These are phyloP conservation scores for Pholis gunnellus DNA, from an alignment of 2,113 vertebrate species.

Conservation along the genomic window DNA sequence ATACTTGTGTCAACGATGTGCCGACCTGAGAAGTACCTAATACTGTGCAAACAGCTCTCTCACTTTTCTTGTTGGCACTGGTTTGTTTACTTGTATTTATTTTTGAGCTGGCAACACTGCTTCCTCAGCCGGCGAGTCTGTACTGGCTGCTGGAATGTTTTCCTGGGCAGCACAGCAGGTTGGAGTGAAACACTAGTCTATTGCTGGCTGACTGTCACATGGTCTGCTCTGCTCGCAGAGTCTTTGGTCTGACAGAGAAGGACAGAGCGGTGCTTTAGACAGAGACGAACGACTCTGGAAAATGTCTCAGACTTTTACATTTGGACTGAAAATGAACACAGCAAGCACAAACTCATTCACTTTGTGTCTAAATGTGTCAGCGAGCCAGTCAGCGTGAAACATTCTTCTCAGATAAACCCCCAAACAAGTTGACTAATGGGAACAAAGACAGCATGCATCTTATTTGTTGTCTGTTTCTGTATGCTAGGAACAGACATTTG, in stretches of 20 bases:
- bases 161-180: not conserved
- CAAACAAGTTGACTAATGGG: not conserved
- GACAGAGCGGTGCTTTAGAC: not conserved
- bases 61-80: not conserved
- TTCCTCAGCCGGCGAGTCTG: not conserved
- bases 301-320: no score
- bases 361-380: not conserved
- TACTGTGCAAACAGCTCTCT: not conserved
- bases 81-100: not conserved
- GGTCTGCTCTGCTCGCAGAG: not conserved
- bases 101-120: not conserved
- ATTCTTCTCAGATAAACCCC: not conserved
- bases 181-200: not conserved
- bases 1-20: not conserved
- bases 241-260: not conserved
- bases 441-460: not conserved
- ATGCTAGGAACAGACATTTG: not conserved
- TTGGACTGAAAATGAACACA: not conserved
- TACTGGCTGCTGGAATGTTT: not conserved
- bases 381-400: not conserved
- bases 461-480: not conserved
- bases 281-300: not conserved
- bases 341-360: not conserved
- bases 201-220: not conserved
- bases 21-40: not conserved